Evolutionary conservation across 2,888 invertebrate genomes (phyloP).

Genomic region (Drosophila kuntzei): DNA sequence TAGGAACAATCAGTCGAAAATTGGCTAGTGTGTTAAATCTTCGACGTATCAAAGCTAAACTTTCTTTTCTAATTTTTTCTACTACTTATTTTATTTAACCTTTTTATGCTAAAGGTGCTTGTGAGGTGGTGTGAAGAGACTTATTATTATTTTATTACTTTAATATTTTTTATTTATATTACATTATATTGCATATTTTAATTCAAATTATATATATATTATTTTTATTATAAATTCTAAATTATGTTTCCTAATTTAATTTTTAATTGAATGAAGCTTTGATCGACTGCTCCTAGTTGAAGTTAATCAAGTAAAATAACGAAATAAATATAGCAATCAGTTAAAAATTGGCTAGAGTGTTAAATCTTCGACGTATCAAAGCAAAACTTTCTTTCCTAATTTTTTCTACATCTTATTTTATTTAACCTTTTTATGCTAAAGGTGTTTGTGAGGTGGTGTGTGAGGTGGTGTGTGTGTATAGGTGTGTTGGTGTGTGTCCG

Average conservation of each 20-base stretch:
- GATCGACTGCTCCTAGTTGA: too few relatives aligned
- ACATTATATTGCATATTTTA: too few relatives aligned
- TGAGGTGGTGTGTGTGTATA: slow-evolving; percentile 22
- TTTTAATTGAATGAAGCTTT: too few relatives aligned
- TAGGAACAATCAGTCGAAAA: neutral
- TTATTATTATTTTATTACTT: too few relatives aligned
- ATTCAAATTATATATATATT: too few relatives aligned
- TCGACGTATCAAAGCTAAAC: neutral
- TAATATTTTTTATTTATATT: too few relatives aligned
- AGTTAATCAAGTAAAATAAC: too few relatives aligned
- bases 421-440: slow-evolving; percentile 59
- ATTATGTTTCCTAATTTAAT: too few relatives aligned
- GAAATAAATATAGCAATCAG: too few relatives aligned
- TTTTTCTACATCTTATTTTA: slow-evolving; percentile 50
- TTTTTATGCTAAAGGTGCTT: slow-evolving; percentile 49
- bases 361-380: neutral
- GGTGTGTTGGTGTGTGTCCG: slow-evolving; percentile 35
- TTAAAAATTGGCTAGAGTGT: neutral
- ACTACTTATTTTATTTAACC: slow-evolving; percentile 62
- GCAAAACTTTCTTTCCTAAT: neutral
- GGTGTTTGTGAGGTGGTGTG: too few relatives aligned
- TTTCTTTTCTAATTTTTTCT: neutral
- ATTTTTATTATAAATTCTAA: too few relatives aligned
- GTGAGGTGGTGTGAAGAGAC: too few relatives aligned
- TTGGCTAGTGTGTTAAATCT: neutral